Percentiles rank a stretch among this genome's conserved stretches.
Conservation (phyloP, 2,888 invertebrate species). For the Dione juno region DNA sequence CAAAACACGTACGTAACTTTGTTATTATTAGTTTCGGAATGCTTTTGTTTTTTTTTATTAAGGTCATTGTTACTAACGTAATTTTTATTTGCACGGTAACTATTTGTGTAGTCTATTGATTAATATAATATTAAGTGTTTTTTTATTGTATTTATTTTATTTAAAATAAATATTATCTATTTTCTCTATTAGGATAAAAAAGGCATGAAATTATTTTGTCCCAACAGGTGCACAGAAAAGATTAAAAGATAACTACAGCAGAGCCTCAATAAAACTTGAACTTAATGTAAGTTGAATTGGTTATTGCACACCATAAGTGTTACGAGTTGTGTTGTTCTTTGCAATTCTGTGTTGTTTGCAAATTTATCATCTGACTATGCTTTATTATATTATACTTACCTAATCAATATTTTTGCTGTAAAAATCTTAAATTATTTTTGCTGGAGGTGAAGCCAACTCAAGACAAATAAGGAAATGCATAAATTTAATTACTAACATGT, state of each 20-base stretch:
- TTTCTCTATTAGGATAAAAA: constrained; percentile 23
- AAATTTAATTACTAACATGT: neutral
- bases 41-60: constrained; percentile 11
- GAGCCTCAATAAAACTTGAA: constrained; percentile 56
- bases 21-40: constrained; percentile 1
- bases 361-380: neutral
- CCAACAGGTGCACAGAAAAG: constrained; percentile 75
- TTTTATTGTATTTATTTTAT: neutral
- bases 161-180: neutral
- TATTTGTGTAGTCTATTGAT: neutral
- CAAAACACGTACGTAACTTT: constrained; percentile 85
- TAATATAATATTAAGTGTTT: neutral
- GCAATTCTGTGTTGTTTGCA: neutral
- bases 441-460: too few species aligned
- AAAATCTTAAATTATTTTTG: too few species aligned
- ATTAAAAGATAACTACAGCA: constrained; percentile 73
- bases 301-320: constrained; percentile 14
- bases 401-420: too few species aligned
- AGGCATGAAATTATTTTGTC: constrained; percentile 57
- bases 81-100: constrained; percentile 3
- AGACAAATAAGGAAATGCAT: neutral
- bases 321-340: too few species aligned
- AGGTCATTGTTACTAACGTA: constrained; percentile 12
- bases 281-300: constrained; percentile 59
- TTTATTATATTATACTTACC: neutral